Evolutionary conservation across 1,140 invertebrate genomes (phyloP).

Genomic region (Maconellicoccus hirsutus): DNA sequence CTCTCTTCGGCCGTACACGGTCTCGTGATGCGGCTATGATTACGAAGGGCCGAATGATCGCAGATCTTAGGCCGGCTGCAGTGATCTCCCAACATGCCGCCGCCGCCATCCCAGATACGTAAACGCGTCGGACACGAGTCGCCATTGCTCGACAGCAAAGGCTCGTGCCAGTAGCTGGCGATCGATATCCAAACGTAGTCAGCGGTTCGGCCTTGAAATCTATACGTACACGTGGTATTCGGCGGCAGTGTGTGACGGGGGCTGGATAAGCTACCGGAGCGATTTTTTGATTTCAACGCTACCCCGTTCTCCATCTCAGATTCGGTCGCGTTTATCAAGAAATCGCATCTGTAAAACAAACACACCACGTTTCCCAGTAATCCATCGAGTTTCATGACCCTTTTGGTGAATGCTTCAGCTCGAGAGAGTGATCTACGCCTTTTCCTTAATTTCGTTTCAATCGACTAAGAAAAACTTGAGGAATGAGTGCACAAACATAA

Average conservation of each 20-base stretch:
- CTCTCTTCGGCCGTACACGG: slow-evolving; percentile 64
- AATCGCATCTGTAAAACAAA: slow-evolving; percentile 47
- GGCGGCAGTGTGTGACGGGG: slow-evolving; percentile 71
- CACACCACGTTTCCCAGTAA: too few species aligned
- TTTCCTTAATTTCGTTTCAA: too few species aligned
- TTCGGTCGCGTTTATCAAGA: slow-evolving; percentile 54
- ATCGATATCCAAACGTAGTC: slow-evolving; percentile 81
- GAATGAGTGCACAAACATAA: too few species aligned
- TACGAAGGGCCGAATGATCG: slow-evolving; percentile 58
- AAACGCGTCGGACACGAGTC: slow-evolving; percentile 42
- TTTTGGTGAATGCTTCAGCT: too few species aligned
- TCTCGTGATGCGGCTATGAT: slow-evolving; percentile 56
- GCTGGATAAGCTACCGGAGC: slow-evolving; percentile 51
- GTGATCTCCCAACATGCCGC: slow-evolving; percentile 44
- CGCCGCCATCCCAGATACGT: slow-evolving; percentile 45
- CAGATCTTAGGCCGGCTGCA: slow-evolving; percentile 67
- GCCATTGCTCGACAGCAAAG: slow-evolving; percentile 23
- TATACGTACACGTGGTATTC: slow-evolving; percentile 74
- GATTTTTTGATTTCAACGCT: slow-evolving; percentile 37
- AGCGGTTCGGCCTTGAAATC: slow-evolving; percentile 59
- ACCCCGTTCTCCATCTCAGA: slow-evolving; percentile 33
- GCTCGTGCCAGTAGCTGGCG: slow-evolving; percentile 58
- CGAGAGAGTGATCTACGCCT: too few species aligned
- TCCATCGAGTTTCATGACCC: background rate
- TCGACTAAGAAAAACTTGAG: too few species aligned